phyloP scores from a whole-genome alignment of 2,888 invertebrate genomes.

The Rhaphigaster nebulosa region DNA sequence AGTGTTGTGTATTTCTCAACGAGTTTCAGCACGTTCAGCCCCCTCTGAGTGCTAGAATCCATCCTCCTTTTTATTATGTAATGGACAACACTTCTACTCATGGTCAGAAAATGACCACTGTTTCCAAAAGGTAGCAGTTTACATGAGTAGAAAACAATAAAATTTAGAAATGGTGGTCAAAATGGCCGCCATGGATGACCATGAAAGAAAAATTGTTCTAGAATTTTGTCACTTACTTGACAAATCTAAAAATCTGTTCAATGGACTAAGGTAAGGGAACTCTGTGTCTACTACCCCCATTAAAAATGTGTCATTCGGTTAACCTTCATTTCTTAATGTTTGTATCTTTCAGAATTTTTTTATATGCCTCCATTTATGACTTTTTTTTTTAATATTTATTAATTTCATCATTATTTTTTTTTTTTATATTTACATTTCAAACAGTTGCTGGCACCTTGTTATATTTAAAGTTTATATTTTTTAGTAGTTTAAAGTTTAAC shows the following conservation, averaged over 20 bases:
- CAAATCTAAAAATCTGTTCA: conserved; percentile 97
- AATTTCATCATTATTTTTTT: not conserved
- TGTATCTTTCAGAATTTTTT: not conserved
- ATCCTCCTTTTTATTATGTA: conserved; percentile 50
- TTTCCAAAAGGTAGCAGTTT: conserved; percentile 62
- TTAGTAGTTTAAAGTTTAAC: not conserved
- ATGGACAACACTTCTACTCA: conserved; percentile 50
- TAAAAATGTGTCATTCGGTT: conserved; percentile 7
- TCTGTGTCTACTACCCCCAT: conserved; percentile 33
- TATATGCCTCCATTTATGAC: not conserved
- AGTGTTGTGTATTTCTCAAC: not conserved
- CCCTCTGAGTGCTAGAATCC: conserved; percentile 2
- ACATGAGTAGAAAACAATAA: conserved; percentile 62
- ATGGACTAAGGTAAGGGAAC: conserved; percentile 84
- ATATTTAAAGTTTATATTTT: not conserved
- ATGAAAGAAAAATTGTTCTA: conserved; percentile 91
- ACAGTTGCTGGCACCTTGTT: not conserved
- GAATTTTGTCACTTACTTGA: conserved; percentile 97
- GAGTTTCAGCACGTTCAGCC: not conserved
- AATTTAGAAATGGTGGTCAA: conserved; percentile 66
- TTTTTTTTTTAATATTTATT: not conserved
- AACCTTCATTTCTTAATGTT: not conserved
- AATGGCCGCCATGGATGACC: conserved; percentile 86
- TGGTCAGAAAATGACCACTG: conserved; percentile 58
- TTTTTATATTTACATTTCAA: not conserved